These are phyloP conservation scores for Phylloscopus trochilus DNA, from an alignment of 2,113 vertebrate genomes.

Conservation along the genomic window DNA sequence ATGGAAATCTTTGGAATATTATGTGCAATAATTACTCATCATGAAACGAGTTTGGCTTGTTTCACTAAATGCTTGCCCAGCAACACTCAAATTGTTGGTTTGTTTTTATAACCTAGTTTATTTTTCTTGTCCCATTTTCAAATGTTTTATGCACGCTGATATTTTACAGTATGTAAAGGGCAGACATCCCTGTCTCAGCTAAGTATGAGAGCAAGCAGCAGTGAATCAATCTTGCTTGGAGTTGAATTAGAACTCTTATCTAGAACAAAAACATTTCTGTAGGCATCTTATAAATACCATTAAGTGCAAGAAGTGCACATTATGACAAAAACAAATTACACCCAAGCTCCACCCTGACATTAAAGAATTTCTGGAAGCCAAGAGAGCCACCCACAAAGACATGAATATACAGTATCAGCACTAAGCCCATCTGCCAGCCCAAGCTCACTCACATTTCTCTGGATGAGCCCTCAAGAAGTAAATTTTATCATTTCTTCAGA, in stretches of 20 bases:
- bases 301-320: constrained; percentile 60
- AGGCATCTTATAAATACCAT: constrained; percentile 58
- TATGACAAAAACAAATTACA: constrained; percentile 63
- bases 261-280: constrained; percentile 53
- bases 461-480: neutral
- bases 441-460: neutral
- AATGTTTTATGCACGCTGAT: neutral
- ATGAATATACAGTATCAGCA: constrained; percentile 27
- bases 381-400: constrained; percentile 53
- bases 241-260: constrained; percentile 42
- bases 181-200: neutral
- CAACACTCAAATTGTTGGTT: constrained; percentile 50
- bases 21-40: constrained; percentile 57
- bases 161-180: constrained; percentile 2
- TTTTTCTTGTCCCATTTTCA: constrained; percentile 31
- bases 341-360: constrained; percentile 61
- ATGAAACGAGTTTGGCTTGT: constrained; percentile 56
- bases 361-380: constrained; percentile 59
- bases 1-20: constrained; percentile 59
- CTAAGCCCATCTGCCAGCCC: neutral
- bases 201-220: neutral
- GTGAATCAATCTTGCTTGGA: constrained; percentile 7
- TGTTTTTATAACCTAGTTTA: constrained; percentile 62
- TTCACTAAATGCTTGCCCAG: constrained; percentile 58
- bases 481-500: neutral